Evolutionary conservation across 2,113 vertebrate genomes (phyloP).

Genomic region (Psephotus haematonotus): DNA sequence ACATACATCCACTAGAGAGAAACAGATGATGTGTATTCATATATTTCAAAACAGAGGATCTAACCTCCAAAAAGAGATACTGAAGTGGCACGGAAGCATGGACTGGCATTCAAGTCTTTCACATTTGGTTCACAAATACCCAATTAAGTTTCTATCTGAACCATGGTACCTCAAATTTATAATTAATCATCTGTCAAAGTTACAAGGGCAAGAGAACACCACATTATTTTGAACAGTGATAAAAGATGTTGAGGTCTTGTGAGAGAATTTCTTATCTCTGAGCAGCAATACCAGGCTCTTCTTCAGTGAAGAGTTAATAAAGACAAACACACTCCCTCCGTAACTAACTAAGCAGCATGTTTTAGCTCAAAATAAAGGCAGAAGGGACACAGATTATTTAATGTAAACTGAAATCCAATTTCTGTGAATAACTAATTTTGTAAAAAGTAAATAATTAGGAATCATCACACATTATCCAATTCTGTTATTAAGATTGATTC

Average conservation of each 20-base stretch:
- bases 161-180: conserved; percentile 55
- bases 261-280: background rate
- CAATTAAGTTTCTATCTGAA: conserved; percentile 63
- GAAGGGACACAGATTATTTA: background rate
- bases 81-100: background rate
- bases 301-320: background rate
- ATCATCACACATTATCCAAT: background rate
- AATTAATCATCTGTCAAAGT: conserved; percentile 66
- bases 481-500: background rate
- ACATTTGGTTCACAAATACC: conserved; percentile 67
- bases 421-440: background rate
- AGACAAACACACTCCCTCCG: background rate
- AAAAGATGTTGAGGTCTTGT: background rate
- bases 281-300: background rate
- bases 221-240: conserved; percentile 10
- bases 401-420: background rate
- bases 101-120: conserved; percentile 40
- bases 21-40: background rate
- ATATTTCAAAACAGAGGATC: conserved; percentile 37
- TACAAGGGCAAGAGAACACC: conserved; percentile 30
- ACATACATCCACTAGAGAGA: background rate
- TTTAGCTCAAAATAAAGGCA: background rate
- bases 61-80: conserved; percentile 69
- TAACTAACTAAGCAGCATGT: background rate
- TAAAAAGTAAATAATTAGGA: background rate